A percentile compares a stretch with the other conserved stretches of the same genome.
Conservation (phyloP, 2,888 invertebrate species). For the Allygus modestus region DNA sequence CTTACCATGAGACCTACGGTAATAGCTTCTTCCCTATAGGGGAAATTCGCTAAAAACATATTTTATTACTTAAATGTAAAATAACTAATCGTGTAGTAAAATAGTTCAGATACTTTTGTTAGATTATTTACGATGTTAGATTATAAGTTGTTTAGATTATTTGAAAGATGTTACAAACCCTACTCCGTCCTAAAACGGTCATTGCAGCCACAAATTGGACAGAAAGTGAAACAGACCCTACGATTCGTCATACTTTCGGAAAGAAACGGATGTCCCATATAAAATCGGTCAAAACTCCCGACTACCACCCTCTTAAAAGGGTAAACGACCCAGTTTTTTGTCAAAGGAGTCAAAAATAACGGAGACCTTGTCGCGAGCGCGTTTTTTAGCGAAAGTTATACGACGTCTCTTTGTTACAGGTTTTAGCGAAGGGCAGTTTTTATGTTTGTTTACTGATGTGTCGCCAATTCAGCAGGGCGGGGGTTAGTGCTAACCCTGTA, state of each 20-base stretch:
- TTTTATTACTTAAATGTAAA: too few relatives aligned
- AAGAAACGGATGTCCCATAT: slow-evolving; percentile 3
- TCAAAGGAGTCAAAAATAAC: slow-evolving; percentile 40
- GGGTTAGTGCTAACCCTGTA: slow-evolving; percentile 9
- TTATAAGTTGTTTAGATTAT: too few relatives aligned
- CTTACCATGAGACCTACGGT: too few relatives aligned
- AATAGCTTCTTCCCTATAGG: too few relatives aligned
- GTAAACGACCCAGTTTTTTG: slow-evolving; percentile 40
- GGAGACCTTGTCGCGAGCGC: slow-evolving; percentile 13
- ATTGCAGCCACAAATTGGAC: background rate
- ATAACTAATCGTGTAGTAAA: too few relatives aligned
- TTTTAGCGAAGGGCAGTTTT: slow-evolving; percentile 46
- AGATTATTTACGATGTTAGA: too few relatives aligned
- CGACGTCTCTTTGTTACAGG: background rate
- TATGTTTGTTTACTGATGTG: slow-evolving; percentile 40
- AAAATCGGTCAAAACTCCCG: background rate
- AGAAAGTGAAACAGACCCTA: slow-evolving; percentile 17
- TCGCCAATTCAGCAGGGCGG: slow-evolving; percentile 7
- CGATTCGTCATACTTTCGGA: slow-evolving; percentile 41
- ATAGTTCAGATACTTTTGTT: too few relatives aligned
- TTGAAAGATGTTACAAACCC: too few relatives aligned
- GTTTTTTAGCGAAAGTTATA: slow-evolving; percentile 53
- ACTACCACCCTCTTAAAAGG: slow-evolving; percentile 7
- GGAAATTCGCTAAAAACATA: too few relatives aligned
- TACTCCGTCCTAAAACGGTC: too few relatives aligned